Conservation (phyloP, 2,797 vertebrate genomes). For the Denticeps clupeoides region DNA sequence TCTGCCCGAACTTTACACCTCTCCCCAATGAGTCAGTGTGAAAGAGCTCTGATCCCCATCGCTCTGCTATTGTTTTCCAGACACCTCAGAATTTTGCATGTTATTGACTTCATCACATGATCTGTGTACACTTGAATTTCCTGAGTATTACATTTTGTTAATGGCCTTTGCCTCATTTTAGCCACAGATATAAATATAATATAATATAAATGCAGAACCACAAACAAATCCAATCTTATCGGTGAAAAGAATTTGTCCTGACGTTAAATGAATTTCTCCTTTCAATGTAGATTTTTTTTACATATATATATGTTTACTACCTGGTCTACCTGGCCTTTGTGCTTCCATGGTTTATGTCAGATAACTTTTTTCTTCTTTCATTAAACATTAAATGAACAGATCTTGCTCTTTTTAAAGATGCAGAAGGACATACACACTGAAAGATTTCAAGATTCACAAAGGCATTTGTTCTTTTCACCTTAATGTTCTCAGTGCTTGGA, state of each 20-base stretch:
- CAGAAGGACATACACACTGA: constrained; percentile 80
- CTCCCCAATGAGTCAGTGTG: constrained; percentile 28
- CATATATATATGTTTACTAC: no score
- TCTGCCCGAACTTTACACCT: constrained; percentile 25
- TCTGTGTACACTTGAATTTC: background rate
- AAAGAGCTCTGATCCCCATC: constrained; percentile 32
- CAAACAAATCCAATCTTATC: no score
- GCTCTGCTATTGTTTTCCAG: constrained; percentile 16
- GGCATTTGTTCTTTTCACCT: constrained; percentile 81
- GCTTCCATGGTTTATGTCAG: no score
- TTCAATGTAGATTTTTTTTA: no score
- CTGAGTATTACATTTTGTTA: background rate
- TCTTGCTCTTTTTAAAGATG: constrained; percentile 35
- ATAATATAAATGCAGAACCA: no score
- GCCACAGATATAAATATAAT: no score
- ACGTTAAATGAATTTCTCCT: no score
- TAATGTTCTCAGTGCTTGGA: constrained; percentile 80
- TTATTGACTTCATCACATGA: constrained; percentile 1
- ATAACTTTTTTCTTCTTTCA: background rate
- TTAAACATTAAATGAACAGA: background rate
- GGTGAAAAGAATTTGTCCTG: no score
- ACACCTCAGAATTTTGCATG: constrained; percentile 13
- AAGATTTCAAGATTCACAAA: constrained; percentile 83
- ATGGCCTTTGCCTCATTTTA: background rate
- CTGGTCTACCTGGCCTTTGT: no score